Evolutionary conservation across 2,888 invertebrate species (phyloP).

Genomic region (Andrena camellia): DNA sequence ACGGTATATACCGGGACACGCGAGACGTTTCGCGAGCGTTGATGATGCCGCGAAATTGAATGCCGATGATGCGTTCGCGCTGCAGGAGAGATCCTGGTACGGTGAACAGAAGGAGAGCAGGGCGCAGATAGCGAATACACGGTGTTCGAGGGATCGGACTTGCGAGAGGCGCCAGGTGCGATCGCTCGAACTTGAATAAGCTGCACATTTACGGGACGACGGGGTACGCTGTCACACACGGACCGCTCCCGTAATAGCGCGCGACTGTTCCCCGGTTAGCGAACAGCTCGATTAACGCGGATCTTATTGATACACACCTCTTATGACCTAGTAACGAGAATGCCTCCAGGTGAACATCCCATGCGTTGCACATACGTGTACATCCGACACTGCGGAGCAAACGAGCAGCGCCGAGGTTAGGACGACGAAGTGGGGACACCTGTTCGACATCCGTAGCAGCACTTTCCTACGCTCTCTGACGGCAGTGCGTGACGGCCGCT

Average conservation of each 20-base stretch:
- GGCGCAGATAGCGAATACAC: constrained; percentile 31
- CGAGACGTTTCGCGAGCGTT: neutral
- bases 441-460: constrained; percentile 73
- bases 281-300: constrained; percentile 22
- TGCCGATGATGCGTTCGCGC: constrained; percentile 1
- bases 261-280: neutral
- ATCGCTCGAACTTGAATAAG: constrained; percentile 38
- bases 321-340: constrained; percentile 59
- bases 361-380: constrained; percentile 66
- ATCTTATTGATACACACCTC: constrained; percentile 64
- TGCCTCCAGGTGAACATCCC: constrained; percentile 62
- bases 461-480: constrained; percentile 51
- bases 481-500: constrained; percentile 27
- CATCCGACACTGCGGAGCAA: constrained; percentile 65
- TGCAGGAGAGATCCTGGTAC: constrained; percentile 1
- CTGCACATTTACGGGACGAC: constrained; percentile 18
- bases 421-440: constrained; percentile 68
- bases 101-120: constrained; percentile 38
- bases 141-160: constrained; percentile 21
- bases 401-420: constrained; percentile 66
- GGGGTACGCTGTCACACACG: constrained; percentile 32
- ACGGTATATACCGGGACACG: constrained; percentile 4
- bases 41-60: constrained; percentile 1
- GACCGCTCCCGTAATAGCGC: constrained; percentile 13
- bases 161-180: constrained; percentile 51